phyloP scores from a whole-genome alignment of 2,113 vertebrate genomes.

The Todiramphus chloris region DNA sequence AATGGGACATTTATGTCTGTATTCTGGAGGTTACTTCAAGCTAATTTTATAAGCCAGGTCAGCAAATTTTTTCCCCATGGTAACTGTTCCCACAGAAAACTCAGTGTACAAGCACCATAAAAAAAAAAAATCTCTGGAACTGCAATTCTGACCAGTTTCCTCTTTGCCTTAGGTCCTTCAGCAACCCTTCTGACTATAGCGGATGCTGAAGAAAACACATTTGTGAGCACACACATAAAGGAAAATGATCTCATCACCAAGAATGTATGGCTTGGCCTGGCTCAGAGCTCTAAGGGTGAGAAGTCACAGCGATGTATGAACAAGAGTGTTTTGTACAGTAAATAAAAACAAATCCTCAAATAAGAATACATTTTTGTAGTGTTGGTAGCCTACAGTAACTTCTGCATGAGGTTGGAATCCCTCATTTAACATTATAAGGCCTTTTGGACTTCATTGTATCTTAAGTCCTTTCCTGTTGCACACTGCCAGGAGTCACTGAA shows the following conservation, averaged over 20 bases:
- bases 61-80: neutral
- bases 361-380: neutral
- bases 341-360: neutral
- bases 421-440: neutral
- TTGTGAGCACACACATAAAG: conserved; percentile 81
- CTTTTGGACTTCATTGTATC: neutral
- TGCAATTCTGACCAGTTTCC: neutral
- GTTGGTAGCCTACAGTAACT: neutral
- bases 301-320: neutral
- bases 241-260: conserved; percentile 84
- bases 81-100: neutral
- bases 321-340: neutral
- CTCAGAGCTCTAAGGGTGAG: conserved; percentile 74
- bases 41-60: neutral
- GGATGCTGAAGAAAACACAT: conserved; percentile 88
- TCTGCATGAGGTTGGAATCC: neutral
- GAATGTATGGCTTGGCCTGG: conserved; percentile 87
- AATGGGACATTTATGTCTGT: neutral
- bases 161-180: conserved; percentile 75
- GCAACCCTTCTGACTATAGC: conserved; percentile 83
- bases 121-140: neutral
- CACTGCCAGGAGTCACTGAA: neutral
- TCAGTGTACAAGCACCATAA: neutral
- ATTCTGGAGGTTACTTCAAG: neutral
- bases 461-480: neutral